These are phyloP conservation scores for Steromphala cineraria DNA, from an alignment of 2,888 invertebrate species.

Conservation along the genomic window DNA sequence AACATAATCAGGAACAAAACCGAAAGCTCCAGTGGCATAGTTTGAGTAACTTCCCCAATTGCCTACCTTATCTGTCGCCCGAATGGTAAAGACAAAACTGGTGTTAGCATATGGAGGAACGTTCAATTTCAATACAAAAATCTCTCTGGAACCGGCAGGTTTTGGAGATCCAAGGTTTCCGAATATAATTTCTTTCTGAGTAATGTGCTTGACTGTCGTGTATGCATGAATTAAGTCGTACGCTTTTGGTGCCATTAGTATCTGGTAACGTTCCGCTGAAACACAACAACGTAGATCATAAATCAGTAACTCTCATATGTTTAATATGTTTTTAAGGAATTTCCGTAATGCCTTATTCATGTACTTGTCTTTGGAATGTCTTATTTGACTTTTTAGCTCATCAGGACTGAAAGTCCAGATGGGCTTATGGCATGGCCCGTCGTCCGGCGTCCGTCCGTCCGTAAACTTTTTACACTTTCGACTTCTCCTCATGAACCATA, in stretches of 20 bases:
- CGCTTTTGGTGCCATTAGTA: slow-evolving; percentile 31
- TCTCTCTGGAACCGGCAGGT: slow-evolving; percentile 27
- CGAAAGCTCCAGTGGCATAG: slow-evolving; percentile 46
- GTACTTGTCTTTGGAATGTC: too few species aligned
- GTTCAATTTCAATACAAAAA: slow-evolving; percentile 26
- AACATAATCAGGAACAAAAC: slow-evolving; percentile 39
- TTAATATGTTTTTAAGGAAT: too few species aligned
- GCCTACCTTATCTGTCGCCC: slow-evolving; percentile 46
- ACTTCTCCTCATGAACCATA: too few species aligned
- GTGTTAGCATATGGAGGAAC: neutral
- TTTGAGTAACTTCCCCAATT: slow-evolving; percentile 49
- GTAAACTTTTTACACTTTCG: too few species aligned
- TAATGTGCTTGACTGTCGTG: slow-evolving; percentile 6
- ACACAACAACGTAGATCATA: neutral
- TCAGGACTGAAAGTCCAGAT: too few species aligned
- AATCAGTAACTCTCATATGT: too few species aligned
- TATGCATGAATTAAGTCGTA: slow-evolving; percentile 27
- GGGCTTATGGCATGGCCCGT: too few species aligned
- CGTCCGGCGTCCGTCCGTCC: too few species aligned
- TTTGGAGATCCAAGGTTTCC: slow-evolving; percentile 37
- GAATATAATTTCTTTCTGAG: slow-evolving; percentile 32
- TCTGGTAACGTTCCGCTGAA: slow-evolving; percentile 42
- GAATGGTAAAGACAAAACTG: slow-evolving; percentile 47
- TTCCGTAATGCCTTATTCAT: too few species aligned
- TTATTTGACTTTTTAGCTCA: too few species aligned